phyloP scores from a whole-genome alignment of 2,888 invertebrate species.

The Malthinus seriepunctatus region DNA sequence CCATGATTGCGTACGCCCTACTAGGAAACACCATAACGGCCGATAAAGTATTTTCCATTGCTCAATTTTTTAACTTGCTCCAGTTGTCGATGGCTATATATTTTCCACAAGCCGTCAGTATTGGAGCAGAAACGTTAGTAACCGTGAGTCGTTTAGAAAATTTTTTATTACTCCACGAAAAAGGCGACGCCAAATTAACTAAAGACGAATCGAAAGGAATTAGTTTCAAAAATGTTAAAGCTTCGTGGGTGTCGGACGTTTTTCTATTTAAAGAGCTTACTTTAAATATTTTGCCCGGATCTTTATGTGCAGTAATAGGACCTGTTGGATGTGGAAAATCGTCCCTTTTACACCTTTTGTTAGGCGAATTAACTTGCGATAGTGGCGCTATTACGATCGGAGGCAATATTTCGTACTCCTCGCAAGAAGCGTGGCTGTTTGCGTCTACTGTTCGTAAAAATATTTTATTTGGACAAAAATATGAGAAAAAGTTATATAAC shows the following conservation, averaged over 20 bases:
- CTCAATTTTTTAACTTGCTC: constrained; percentile 57
- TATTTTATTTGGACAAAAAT: constrained; percentile 66
- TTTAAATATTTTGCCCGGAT: constrained; percentile 55
- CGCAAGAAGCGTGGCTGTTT: constrained; percentile 72
- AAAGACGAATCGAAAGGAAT: constrained; percentile 22
- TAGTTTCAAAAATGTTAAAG: too few relatives aligned
- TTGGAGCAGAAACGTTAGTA: constrained; percentile 63
- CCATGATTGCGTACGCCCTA: constrained; percentile 73
- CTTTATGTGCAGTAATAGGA: constrained; percentile 79
- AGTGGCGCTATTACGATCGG: constrained; percentile 58
- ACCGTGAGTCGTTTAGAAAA: constrained; percentile 60
- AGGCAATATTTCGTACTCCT: constrained; percentile 63
- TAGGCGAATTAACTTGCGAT: constrained; percentile 61
- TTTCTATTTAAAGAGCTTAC: constrained; percentile 46
- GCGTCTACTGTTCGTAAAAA: constrained; percentile 66
- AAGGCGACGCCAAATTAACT: constrained; percentile 42
- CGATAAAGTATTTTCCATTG: constrained; percentile 47
- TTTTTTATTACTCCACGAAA: constrained; percentile 62
- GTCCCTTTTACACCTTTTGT: constrained; percentile 54
- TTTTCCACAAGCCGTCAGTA: constrained; percentile 61
- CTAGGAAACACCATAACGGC: constrained; percentile 66
- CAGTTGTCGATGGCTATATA: constrained; percentile 62
- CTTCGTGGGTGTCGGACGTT: too few relatives aligned
- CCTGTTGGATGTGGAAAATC: constrained; percentile 86
- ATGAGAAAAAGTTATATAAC: constrained; percentile 54